Percentiles rank a stretch among this genome's conserved stretches.
These are phyloP conservation scores for Henicopernis longicauda DNA, from an alignment of 2,113 vertebrate species.

Conservation along the genomic window DNA sequence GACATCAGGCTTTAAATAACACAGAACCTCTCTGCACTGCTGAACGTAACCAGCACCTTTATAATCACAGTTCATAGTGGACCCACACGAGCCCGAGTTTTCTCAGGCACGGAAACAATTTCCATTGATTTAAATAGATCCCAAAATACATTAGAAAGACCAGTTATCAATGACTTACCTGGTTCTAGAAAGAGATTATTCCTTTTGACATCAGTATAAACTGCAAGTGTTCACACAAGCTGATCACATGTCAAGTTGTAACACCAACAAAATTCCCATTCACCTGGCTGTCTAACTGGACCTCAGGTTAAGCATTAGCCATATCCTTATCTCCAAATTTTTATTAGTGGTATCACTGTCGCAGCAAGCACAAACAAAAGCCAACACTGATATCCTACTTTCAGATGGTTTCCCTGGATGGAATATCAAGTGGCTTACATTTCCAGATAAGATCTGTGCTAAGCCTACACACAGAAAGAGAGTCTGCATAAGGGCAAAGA, in stretches of 20 bases:
- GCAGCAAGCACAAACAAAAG: not conserved
- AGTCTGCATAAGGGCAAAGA: not conserved
- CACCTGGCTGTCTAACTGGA: not conserved
- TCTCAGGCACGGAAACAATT: not conserved
- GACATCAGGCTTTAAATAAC: not conserved
- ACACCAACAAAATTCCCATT: not conserved
- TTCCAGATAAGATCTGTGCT: not conserved
- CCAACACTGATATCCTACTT: not conserved
- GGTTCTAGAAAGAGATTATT: not conserved
- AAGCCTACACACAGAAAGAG: not conserved
- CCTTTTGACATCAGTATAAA: not conserved
- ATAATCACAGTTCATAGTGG: not conserved
- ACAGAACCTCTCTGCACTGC: not conserved
- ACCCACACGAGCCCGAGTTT: not conserved
- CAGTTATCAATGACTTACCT: not conserved
- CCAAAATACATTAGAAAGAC: not conserved
- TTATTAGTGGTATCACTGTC: not conserved
- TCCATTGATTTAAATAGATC: not conserved
- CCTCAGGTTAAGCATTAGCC: not conserved
- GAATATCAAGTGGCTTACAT: not conserved
- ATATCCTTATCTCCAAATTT: not conserved
- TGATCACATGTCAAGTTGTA: not conserved
- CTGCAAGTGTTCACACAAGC: not conserved
- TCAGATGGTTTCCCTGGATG: not conserved
- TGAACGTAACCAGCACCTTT: not conserved